Evolutionary conservation across 2,888 invertebrate species (phyloP).

Genomic region (Nasonia oneida): DNA sequence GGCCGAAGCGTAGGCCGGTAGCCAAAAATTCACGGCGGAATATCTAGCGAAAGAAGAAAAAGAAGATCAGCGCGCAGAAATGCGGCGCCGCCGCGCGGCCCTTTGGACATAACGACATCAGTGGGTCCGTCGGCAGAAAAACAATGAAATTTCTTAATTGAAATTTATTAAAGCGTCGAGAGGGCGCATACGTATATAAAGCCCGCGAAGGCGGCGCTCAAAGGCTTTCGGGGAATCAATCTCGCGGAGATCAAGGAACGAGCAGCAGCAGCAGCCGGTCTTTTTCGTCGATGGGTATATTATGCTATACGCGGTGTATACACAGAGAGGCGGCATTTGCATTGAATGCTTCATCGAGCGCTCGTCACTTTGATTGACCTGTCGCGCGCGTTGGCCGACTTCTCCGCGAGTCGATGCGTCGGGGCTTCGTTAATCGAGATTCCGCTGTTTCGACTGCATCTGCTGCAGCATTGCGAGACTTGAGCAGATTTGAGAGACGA

Average conservation of each 20-base stretch:
- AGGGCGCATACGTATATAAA: conserved; percentile 30
- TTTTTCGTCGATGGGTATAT: conserved; percentile 25
- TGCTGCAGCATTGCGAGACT: too few relatives aligned
- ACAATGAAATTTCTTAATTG: conserved; percentile 64
- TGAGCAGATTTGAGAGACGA: background rate
- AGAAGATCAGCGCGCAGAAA: background rate
- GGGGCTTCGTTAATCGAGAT: conserved; percentile 21
- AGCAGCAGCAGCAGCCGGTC: background rate
- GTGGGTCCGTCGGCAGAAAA: conserved; percentile 24
- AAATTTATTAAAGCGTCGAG: conserved; percentile 62
- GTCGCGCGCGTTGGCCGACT: conserved; percentile 55
- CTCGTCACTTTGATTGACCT: conserved; percentile 63
- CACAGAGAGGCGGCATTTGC: conserved; percentile 51
- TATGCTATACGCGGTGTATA: background rate
- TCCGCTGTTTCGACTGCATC: conserved; percentile 22
- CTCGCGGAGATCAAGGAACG: conserved; percentile 5
- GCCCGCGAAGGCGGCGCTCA: conserved; percentile 31
- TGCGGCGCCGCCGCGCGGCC: background rate
- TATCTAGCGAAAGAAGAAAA: background rate
- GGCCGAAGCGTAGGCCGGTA: background rate
- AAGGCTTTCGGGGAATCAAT: conserved; percentile 61
- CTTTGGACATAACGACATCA: background rate
- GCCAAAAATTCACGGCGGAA: background rate
- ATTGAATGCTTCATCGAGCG: conserved; percentile 63
- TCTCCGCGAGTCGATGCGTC: background rate